phyloP scores from a whole-genome alignment of 2,113 vertebrate species.

The Lonchura striata region DNA sequence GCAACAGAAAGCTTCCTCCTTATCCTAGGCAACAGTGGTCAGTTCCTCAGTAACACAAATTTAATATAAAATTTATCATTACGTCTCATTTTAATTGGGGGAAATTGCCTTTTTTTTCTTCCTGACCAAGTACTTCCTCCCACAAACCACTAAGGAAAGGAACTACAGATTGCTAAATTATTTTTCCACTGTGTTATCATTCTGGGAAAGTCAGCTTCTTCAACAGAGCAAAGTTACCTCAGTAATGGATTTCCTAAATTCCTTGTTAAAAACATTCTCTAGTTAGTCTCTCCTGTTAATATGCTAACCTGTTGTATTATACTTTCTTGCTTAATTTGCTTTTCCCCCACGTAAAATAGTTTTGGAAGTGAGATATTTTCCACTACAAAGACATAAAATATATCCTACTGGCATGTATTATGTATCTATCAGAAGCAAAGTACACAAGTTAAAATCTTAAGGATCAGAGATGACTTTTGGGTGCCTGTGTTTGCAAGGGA shows the following conservation, averaged over 20 bases:
- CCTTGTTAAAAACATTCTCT: background rate
- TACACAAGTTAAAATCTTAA: background rate
- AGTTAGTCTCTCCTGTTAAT: background rate
- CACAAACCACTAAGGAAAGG: slow-evolving; percentile 16
- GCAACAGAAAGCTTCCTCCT: background rate
- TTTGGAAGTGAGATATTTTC: background rate
- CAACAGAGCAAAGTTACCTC: background rate
- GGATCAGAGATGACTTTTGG: background rate
- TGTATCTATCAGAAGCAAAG: background rate
- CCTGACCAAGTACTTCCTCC: slow-evolving; percentile 26
- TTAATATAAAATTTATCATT: slow-evolving; percentile 36
- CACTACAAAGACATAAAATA: background rate
- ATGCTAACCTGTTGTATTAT: background rate
- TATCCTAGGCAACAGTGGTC: background rate
- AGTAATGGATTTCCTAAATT: slow-evolving; percentile 12
- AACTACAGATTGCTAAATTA: background rate
- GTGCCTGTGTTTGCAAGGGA: background rate
- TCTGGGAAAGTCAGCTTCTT: slow-evolving; percentile 25
- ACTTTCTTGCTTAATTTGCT: background rate
- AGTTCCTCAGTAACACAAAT: slow-evolving; percentile 40
- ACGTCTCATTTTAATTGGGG: background rate
- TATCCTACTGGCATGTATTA: background rate
- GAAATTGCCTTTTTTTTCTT: background rate
- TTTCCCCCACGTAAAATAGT: background rate
- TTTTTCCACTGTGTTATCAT: slow-evolving; percentile 48